A percentile compares a stretch with the other conserved stretches of the same genome.
Evolutionary conservation across 2,797 vertebrate species (phyloP).

Genomic region (Helostoma temminkii): DNA sequence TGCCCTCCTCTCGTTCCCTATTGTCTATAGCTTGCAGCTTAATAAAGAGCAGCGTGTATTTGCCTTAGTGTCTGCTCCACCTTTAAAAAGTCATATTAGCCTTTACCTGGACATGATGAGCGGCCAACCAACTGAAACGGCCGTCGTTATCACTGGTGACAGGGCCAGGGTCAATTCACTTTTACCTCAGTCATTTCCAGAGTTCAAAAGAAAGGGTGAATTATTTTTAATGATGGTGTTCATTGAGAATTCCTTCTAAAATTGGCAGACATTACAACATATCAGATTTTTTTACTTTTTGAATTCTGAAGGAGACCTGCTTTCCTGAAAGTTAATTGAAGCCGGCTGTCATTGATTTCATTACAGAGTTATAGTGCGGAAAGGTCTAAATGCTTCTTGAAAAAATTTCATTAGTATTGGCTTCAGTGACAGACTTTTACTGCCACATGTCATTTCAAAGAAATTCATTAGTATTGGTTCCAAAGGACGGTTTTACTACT

Average conservation of each 20-base stretch:
- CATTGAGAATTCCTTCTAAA: constrained; percentile 41
- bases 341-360: constrained; percentile 52
- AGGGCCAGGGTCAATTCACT: constrained; percentile 15
- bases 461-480: constrained; percentile 52
- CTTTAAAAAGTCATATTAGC: constrained; percentile 1
- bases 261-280: constrained; percentile 38
- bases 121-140: constrained; percentile 8
- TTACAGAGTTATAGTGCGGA: constrained; percentile 31
- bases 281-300: constrained; percentile 12
- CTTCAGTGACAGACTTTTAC: constrained; percentile 47
- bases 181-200: constrained; percentile 31
- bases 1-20: not conserved
- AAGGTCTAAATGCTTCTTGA: constrained; percentile 26
- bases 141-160: constrained; percentile 27
- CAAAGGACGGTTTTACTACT: constrained; percentile 31
- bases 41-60: constrained; percentile 6
- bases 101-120: not conserved
- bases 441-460: constrained; percentile 43
- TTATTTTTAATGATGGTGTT: constrained; percentile 31
- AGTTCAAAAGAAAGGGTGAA: constrained; percentile 26
- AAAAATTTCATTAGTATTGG: constrained; percentile 41
- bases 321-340: constrained; percentile 55
- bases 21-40: constrained; percentile 20
- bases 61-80: constrained; percentile 18
- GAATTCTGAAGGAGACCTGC: constrained; percentile 48